Base-by-base conservation (phyloP, 2,888 invertebrate species). In the Drosophila atripex region DNA sequence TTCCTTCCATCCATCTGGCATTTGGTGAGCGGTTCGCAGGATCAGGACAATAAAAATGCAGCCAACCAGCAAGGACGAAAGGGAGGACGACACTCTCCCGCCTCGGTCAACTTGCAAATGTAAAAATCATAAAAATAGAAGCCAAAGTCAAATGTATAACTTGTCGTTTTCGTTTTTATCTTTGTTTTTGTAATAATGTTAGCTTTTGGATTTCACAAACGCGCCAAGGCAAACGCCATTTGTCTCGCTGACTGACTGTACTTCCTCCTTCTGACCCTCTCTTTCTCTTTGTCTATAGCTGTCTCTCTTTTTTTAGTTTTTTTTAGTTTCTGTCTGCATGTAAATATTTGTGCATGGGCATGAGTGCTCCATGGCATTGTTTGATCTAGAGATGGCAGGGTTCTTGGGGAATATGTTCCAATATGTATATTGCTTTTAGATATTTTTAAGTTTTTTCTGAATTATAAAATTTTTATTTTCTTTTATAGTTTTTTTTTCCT, bases 121-220 rank as follows among this genome's bases (percentile, higher is more conserved):
- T 43, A 35, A 35, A 82, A 75, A 69, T 68, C 72, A 78, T 65
- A 75, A 78, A 80, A 86, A 86, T 75, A 75, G 8, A 28, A 77
- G 74, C 74, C 76, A 82, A 74, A 82, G 71, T 78, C 82, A 78
- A 78, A 85, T 78, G 76, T 76, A 77, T 74, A 72, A 72, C 80
- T 76, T 68, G 58, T 83, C 77, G 74, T 79, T 86, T 78, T 83
- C 77, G 74, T 79, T 86, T 78, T 39, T 16, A 18, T 41, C 16
- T 18, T 41, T 41, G 39, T 41, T 41, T 70, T 82, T 85, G 79
- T 71, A 83, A 86, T 86, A 80, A 79, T 83, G 77, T 83, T 80
- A 75, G 86, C 79, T 74, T 86, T 86, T 50, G 71, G 77, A 80
- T 71, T 86, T 80, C 55, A 76, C 74, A 72, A 83, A 72, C 70